Percentiles rank a stretch among this genome's conserved stretches.
Conservation (phyloP, 2,113 vertebrate genomes). For the Spermophilus dauricus region DNA sequence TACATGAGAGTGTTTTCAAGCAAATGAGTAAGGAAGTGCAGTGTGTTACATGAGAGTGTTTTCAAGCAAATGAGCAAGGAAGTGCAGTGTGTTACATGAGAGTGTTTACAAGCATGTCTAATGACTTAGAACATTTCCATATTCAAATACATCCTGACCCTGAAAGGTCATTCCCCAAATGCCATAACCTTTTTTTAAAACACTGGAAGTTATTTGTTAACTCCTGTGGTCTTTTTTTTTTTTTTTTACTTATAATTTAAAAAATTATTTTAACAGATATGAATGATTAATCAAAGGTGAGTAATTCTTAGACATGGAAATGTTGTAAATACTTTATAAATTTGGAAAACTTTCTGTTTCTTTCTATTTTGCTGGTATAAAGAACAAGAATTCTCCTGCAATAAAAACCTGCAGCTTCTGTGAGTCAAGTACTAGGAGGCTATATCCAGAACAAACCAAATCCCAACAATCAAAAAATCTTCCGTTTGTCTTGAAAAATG, state of each 20-base stretch:
- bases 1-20: background rate
- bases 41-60: background rate
- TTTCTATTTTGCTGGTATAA: background rate
- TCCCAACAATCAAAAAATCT: background rate
- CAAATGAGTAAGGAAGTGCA: background rate
- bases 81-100: background rate
- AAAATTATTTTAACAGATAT: background rate
- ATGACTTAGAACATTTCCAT: background rate
- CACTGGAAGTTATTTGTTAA: background rate
- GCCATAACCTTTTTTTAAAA: background rate
- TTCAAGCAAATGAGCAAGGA: constrained; percentile 15
- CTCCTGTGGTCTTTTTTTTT: background rate
- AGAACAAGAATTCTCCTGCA: background rate
- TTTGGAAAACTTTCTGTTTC: background rate
- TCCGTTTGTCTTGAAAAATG: background rate
- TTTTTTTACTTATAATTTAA: background rate
- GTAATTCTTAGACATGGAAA: background rate
- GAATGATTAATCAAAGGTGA: background rate
- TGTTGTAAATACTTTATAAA: background rate
- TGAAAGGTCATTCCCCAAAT: background rate
- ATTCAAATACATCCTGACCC: background rate
- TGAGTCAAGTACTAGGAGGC: background rate
- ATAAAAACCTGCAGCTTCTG: background rate
- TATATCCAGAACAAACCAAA: background rate
- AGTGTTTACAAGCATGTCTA: background rate